phyloP scores from a whole-genome alignment of 1,140 invertebrate species.

The Campoletis sonorensis region DNA sequence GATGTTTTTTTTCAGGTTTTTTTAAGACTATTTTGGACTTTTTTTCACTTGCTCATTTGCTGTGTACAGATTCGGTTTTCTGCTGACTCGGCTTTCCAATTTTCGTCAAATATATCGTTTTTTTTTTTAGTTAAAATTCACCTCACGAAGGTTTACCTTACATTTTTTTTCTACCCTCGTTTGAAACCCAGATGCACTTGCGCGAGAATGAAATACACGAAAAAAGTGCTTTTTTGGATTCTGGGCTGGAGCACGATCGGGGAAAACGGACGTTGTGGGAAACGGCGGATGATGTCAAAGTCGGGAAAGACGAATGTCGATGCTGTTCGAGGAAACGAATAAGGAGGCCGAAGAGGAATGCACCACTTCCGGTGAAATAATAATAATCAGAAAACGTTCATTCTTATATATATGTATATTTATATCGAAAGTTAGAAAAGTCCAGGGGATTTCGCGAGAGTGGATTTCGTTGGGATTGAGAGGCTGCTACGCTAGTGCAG shows the following conservation, averaged over 20 bases:
- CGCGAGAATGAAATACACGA: background rate
- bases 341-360: background rate
- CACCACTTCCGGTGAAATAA: background rate
- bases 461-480: background rate
- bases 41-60: no score
- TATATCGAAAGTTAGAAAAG: background rate
- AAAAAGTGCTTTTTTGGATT: background rate
- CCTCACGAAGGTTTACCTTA: no score
- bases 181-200: background rate
- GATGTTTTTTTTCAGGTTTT: no score
- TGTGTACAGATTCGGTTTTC: no score
- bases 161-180: background rate
- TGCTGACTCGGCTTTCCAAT: background rate
- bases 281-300: conserved; percentile 15
- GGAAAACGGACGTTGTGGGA: background rate
- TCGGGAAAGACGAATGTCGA: conserved; percentile 31
- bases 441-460: background rate
- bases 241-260: background rate
- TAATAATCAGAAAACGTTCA: background rate
- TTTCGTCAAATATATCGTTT: background rate
- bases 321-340: background rate
- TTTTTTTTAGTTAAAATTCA: no score
- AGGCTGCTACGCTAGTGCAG: conserved; percentile 10
- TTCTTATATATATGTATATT: background rate
- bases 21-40: no score